Evolutionary conservation across 1,140 invertebrate species (phyloP).

Genomic region (Pseudomyrmex gracilis): DNA sequence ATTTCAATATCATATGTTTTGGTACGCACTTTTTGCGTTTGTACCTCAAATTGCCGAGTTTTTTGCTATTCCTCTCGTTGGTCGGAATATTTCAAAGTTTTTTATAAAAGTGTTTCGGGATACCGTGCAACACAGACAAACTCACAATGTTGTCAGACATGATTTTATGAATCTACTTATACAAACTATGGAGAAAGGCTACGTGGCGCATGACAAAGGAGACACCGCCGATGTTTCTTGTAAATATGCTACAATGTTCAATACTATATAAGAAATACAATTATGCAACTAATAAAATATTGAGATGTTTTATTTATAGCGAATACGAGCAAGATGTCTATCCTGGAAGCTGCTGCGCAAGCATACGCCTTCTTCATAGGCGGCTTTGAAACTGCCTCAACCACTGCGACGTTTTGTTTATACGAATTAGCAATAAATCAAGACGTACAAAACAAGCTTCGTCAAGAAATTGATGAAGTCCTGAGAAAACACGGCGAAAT

Average conservation of each 20-base stretch:
- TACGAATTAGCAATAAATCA: constrained; percentile 79
- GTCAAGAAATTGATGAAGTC: constrained; percentile 73
- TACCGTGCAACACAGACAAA: background rate
- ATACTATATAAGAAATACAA: too few species aligned
- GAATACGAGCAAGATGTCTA: constrained; percentile 21
- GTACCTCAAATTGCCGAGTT: too few species aligned
- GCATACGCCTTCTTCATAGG: constrained; percentile 76
- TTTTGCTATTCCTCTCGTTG: too few species aligned
- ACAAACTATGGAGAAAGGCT: too few species aligned
- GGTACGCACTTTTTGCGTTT: too few species aligned
- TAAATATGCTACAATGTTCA: too few species aligned
- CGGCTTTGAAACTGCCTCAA: constrained; percentile 81
- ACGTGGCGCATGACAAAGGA: background rate
- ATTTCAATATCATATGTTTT: too few species aligned
- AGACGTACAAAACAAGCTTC: constrained; percentile 79
- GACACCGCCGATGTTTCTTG: background rate
- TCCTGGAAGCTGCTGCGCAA: constrained; percentile 66
- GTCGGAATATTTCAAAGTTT: too few species aligned
- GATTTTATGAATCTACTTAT: too few species aligned
- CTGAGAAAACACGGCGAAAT: background rate
- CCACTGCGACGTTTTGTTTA: constrained; percentile 73
- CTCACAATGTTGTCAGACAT: too few species aligned
- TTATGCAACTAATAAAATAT: too few species aligned
- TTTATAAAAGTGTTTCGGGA: background rate
- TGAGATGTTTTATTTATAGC: background rate